Evolutionary conservation across 2,113 vertebrate species (phyloP).

Genomic region (Phycodurus eques): DNA sequence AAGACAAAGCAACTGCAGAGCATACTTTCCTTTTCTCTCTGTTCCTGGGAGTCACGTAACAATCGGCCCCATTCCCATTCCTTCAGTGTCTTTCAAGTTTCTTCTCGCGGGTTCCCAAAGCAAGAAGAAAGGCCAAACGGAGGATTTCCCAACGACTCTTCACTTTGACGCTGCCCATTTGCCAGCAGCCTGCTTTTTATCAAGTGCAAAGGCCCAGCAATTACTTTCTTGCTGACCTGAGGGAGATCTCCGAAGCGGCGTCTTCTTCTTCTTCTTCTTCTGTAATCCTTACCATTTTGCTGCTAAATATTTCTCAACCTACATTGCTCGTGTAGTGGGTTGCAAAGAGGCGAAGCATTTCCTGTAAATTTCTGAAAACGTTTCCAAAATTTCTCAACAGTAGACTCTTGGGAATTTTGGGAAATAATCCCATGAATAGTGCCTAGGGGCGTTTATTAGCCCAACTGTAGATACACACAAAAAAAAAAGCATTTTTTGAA

Average conservation of each 20-base stretch:
- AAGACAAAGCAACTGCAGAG: conserved; percentile 7
- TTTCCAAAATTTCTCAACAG: too few species aligned
- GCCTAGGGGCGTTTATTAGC: too few species aligned
- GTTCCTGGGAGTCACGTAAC: conserved; percentile 33
- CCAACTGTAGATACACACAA: too few species aligned
- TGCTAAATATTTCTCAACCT: conserved; percentile 14
- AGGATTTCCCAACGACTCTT: conserved; percentile 54
- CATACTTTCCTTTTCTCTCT: conserved; percentile 12
- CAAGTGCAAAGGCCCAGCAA: conserved; percentile 57
- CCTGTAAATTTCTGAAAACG: too few species aligned
- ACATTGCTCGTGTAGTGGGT: conserved; percentile 4
- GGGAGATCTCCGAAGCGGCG: conserved; percentile 33
- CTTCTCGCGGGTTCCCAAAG: conserved; percentile 41
- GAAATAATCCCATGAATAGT: too few species aligned
- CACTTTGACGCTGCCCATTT: conserved; percentile 50
- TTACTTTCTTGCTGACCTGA: conserved; percentile 42
- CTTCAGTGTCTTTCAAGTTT: conserved; percentile 50
- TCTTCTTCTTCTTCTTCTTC: conserved; percentile 15
- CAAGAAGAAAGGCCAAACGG: conserved; percentile 51
- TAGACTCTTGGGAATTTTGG: too few species aligned
- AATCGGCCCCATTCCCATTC: conserved; percentile 24
- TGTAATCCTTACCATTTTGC: conserved; percentile 52
- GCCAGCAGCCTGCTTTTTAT: conserved; percentile 35
- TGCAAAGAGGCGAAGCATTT: too few species aligned
- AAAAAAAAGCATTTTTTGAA: too few species aligned